These are phyloP conservation scores for Cyprinus carpio DNA, from an alignment of 2,113 vertebrate genomes.

Conservation along the genomic window DNA sequence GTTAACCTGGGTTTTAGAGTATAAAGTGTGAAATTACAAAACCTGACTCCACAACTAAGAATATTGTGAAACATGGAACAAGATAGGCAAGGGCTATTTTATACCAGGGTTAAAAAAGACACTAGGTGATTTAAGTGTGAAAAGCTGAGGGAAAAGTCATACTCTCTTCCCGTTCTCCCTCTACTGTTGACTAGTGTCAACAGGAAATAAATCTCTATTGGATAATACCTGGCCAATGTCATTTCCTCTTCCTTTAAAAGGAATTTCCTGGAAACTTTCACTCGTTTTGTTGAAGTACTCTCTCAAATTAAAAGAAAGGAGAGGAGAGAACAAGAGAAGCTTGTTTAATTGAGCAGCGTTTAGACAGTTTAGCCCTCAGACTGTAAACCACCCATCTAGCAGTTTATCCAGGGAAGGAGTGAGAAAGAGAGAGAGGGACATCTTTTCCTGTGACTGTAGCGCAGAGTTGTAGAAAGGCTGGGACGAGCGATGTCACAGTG, in stretches of 20 bases:
- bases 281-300: neutral
- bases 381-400: no score
- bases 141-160: neutral
- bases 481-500: neutral
- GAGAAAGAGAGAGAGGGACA: no score
- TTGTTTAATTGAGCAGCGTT: neutral
- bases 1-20: no score
- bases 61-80: neutral
- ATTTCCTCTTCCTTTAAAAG: conserved; percentile 67
- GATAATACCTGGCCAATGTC: conserved; percentile 74
- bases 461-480: no score
- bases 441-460: neutral
- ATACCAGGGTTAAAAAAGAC: neutral
- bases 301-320: neutral
- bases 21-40: no score
- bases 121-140: neutral
- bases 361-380: no score
- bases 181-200: conserved; percentile 76
- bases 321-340: neutral
- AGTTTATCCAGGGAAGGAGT: no score
- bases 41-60: neutral
- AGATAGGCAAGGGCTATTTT: neutral
- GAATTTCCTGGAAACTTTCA: neutral
- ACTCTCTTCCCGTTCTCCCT: neutral
- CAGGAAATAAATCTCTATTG: conserved; percentile 67